phyloP scores from a whole-genome alignment of 2,888 invertebrate genomes.

The Zeuzera pyrina region DNA sequence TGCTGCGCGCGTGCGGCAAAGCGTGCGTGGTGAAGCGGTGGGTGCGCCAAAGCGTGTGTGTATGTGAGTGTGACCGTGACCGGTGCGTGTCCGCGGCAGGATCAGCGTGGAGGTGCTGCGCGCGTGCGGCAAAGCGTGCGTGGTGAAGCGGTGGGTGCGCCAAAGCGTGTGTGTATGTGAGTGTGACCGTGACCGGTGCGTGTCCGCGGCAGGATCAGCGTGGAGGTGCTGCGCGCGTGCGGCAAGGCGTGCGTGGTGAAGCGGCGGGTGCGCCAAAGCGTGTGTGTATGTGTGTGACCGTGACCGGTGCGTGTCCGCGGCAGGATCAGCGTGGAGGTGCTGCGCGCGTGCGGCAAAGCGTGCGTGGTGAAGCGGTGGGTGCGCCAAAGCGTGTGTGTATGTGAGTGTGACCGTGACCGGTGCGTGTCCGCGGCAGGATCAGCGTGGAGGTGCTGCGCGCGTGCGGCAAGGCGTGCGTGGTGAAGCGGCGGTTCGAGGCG shows the following conservation, averaged over 20 bases:
- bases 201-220: constrained; percentile 78
- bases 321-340: constrained; percentile 84
- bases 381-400: constrained; percentile 83
- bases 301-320: too few species aligned
- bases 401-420: constrained; percentile 88
- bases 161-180: constrained; percentile 87
- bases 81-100: too few species aligned
- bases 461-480: constrained; percentile 91
- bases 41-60: constrained; percentile 85
- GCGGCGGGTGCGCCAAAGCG: constrained; percentile 86
- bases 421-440: constrained; percentile 72
- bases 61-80: constrained; percentile 87
- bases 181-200: constrained; percentile 87
- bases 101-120: constrained; percentile 86
- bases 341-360: constrained; percentile 89
- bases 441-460: constrained; percentile 88
- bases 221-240: constrained; percentile 89
- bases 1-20: constrained; percentile 88
- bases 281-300: too few species aligned
- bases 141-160: constrained; percentile 88
- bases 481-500: constrained; percentile 86
- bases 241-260: constrained; percentile 93
- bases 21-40: constrained; percentile 92
- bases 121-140: constrained; percentile 91
- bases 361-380: constrained; percentile 93